Conservation (phyloP, 1,140 invertebrate genomes). For the Drosophila eugracilis region DNA sequence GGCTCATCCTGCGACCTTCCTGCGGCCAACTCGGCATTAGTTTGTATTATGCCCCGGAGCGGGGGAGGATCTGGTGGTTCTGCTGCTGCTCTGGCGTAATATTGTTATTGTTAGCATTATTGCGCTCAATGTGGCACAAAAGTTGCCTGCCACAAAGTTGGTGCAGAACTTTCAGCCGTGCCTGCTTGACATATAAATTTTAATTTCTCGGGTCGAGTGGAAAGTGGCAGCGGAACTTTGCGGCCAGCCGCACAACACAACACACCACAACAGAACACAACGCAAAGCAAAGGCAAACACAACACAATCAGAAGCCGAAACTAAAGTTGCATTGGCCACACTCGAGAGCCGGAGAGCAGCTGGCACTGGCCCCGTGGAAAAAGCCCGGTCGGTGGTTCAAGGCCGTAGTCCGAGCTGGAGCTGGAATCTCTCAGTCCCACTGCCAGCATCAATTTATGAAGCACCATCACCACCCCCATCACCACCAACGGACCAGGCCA, state of each 20-base stretch:
- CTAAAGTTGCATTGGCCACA: conserved; percentile 53
- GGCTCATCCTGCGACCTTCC: conserved; percentile 36
- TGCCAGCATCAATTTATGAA: conserved; percentile 49
- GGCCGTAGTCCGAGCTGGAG: conserved; percentile 27
- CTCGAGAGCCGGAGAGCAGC: conserved; percentile 39
- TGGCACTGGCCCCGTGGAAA: conserved; percentile 25
- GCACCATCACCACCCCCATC: not conserved
- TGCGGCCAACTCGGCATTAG: conserved; percentile 55
- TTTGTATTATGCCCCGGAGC: conserved; percentile 67
- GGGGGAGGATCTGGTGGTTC: not conserved
- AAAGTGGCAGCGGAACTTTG: conserved; percentile 50
- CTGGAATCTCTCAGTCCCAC: too few species aligned
- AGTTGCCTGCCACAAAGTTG: conserved; percentile 61
- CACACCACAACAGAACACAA: conserved; percentile 38
- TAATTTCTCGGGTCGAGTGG: conserved; percentile 53
- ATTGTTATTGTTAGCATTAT: conserved; percentile 73
- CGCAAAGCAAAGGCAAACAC: conserved; percentile 24
- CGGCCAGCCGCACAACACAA: conserved; percentile 26
- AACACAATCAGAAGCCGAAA: conserved; percentile 40
- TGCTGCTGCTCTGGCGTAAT: conserved; percentile 46
- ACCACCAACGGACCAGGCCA: conserved; percentile 1
- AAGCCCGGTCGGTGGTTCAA: conserved; percentile 44
- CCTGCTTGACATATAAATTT: conserved; percentile 75
- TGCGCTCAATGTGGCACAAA: conserved; percentile 69
- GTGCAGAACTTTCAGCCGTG: conserved; percentile 55